These are phyloP conservation scores for Rhingia campestris DNA, from an alignment of 2,888 invertebrate species.

Conservation along the genomic window DNA sequence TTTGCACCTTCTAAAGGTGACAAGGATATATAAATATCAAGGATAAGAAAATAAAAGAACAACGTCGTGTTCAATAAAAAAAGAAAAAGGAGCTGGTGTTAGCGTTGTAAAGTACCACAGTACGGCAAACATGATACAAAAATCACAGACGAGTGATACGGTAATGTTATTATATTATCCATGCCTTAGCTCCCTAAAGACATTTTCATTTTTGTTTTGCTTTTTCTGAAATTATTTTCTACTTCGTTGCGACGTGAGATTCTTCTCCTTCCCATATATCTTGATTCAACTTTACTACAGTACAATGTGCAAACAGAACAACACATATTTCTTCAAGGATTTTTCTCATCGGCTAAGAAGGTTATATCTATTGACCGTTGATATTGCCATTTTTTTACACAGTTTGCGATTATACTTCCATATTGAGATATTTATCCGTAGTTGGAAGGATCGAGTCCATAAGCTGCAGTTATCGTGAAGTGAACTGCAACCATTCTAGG, in stretches of 20 bases:
- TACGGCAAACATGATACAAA: conserved; percentile 28
- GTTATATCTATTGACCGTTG: conserved; percentile 30
- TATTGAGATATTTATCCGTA: conserved; percentile 33
- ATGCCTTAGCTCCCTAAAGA: conserved; percentile 28
- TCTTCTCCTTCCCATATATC: background rate
- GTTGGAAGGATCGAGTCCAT: conserved; percentile 26
- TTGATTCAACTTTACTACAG: conserved; percentile 25
- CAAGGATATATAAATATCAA: conserved; percentile 27
- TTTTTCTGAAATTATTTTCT: conserved; percentile 28
- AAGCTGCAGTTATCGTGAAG: conserved; percentile 36
- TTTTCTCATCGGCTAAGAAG: conserved; percentile 19
- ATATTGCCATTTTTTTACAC: conserved; percentile 5
- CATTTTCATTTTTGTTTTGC: conserved; percentile 41
- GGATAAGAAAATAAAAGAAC: conserved; percentile 6
- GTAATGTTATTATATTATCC: conserved; percentile 53
- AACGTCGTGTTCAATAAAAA: conserved; percentile 35
- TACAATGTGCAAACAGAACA: conserved; percentile 30
- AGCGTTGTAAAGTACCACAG: conserved; percentile 19
- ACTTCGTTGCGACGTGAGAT: conserved; percentile 1
- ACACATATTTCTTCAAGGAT: conserved; percentile 46
- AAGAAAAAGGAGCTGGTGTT: conserved; percentile 47
- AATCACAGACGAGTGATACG: conserved; percentile 47
- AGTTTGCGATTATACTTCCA: conserved; percentile 26
- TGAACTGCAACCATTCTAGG: conserved; percentile 19
- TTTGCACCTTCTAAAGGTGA: conserved; percentile 30